Percentiles rank a stretch among this genome's conserved stretches.
phyloP scores from a whole-genome alignment of 2,888 invertebrate genomes.

The Cryptosula pallasiana region DNA sequence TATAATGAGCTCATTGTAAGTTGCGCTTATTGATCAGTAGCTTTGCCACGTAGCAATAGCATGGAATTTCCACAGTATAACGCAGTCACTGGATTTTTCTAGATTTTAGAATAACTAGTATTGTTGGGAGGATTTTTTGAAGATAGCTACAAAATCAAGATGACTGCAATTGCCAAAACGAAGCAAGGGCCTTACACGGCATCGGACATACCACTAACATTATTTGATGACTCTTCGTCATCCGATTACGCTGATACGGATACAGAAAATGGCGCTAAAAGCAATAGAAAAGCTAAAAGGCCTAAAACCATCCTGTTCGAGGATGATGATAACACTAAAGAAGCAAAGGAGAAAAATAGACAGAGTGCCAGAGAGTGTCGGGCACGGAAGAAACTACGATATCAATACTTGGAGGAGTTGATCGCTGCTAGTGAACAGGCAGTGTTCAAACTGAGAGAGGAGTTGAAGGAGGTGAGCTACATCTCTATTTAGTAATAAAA shows the following conservation, averaged over 20 bases:
- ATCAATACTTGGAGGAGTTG: slow-evolving; percentile 92
- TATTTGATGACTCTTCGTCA: background rate
- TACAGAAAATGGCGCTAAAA: background rate
- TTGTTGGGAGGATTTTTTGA: too few species aligned
- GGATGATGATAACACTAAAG: background rate
- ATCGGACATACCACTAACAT: slow-evolving; percentile 1
- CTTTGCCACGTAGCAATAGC: background rate
- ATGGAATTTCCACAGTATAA: background rate
- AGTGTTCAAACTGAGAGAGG: slow-evolving; percentile 77
- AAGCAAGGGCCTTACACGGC: too few species aligned
- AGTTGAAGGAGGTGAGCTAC: slow-evolving; percentile 75
- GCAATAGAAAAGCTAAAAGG: background rate
- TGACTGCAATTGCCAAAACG: too few species aligned
- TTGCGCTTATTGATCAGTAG: background rate
- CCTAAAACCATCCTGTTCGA: background rate
- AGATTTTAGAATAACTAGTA: background rate
- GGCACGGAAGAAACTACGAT: slow-evolving; percentile 89
- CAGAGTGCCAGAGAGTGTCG: slow-evolving; percentile 96
- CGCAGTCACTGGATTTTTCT: background rate
- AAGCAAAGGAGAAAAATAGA: slow-evolving; percentile 73
- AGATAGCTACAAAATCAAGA: too few species aligned
- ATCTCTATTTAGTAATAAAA: background rate
- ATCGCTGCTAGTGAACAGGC: slow-evolving; percentile 89
- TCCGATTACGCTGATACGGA: background rate
- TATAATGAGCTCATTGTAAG: background rate